A percentile compares a stretch with the other conserved stretches of the same genome.
These are phyloP conservation scores for Hemibagrus guttatus DNA, from an alignment of 2,797 vertebrate genomes.

Conservation along the genomic window DNA sequence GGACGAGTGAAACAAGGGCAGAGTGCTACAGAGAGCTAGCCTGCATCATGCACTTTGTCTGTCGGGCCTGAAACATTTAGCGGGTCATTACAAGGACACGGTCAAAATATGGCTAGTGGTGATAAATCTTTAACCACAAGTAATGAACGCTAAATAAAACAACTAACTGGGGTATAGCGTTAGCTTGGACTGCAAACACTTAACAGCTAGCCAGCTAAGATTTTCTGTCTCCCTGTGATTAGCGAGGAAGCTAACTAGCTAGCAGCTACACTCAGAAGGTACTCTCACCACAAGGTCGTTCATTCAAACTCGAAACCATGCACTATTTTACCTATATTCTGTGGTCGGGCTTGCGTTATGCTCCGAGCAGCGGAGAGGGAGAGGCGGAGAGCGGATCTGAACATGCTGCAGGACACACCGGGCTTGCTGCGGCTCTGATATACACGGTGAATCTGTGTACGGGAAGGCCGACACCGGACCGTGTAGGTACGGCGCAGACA, in stretches of 20 bases:
- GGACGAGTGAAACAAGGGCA: conserved; percentile 4
- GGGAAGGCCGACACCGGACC: conserved; percentile 5
- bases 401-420: conserved; percentile 67
- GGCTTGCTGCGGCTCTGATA: conserved; percentile 8
- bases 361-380: conserved; percentile 76
- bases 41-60: neutral
- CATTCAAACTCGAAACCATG: neutral
- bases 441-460: neutral
- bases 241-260: conserved; percentile 16
- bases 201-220: neutral
- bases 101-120: neutral
- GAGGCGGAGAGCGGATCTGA: conserved; percentile 76
- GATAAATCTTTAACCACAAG: neutral
- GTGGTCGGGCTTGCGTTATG: conserved; percentile 66
- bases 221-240: neutral
- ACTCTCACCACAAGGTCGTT: neutral
- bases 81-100: conserved; percentile 64
- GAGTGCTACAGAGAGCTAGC: neutral
- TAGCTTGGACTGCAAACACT: neutral
- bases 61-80: conserved; percentile 37
- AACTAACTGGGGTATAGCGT: neutral
- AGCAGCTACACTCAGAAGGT: conserved; percentile 24
- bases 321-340: conserved; percentile 66
- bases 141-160: neutral
- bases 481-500: neutral